Evolutionary conservation across 2,888 invertebrate genomes (phyloP).

Genomic region (Agrypnus murinus): DNA sequence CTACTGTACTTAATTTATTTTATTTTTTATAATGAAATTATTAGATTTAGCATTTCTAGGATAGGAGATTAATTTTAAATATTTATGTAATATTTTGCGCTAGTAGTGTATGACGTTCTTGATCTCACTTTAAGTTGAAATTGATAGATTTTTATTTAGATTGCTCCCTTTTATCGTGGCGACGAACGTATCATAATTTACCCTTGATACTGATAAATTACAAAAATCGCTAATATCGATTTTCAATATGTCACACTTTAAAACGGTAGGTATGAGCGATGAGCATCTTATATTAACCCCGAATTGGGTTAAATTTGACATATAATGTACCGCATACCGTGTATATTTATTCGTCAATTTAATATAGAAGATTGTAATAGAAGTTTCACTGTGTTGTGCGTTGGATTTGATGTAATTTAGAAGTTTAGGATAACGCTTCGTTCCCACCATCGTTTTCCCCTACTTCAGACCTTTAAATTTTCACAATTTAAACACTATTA

Average conservation of each 20-base stretch:
- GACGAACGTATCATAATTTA: conserved; percentile 28
- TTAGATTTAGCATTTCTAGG: too few species aligned
- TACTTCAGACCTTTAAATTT: conserved; percentile 24
- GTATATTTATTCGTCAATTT: conserved; percentile 31
- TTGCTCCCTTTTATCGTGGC: conserved; percentile 16
- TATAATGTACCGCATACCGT: conserved; percentile 17
- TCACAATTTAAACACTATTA: background rate
- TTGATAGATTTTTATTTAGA: conserved; percentile 34
- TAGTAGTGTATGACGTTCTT: too few species aligned
- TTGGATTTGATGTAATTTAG: conserved; percentile 38
- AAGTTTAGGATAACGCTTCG: conserved; percentile 29
- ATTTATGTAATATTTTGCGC: too few species aligned
- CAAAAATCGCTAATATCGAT: conserved; percentile 21
- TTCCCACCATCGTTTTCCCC: conserved; percentile 15
- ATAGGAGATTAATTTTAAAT: too few species aligned
- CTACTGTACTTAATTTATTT: too few species aligned
- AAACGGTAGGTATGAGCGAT: conserved; percentile 19
- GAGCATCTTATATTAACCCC: conserved; percentile 13
- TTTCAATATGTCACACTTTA: conserved; percentile 28
- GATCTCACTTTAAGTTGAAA: conserved; percentile 6
- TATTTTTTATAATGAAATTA: too few species aligned
- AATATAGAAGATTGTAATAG: conserved; percentile 33
- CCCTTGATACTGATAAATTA: conserved; percentile 24
- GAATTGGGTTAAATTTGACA: conserved; percentile 10
- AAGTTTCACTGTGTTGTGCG: conserved; percentile 35